A percentile compares a stretch with the other conserved stretches of the same genome.
Conservation (phyloP, 2,113 vertebrate species). For the Osmerus eperlanus region DNA sequence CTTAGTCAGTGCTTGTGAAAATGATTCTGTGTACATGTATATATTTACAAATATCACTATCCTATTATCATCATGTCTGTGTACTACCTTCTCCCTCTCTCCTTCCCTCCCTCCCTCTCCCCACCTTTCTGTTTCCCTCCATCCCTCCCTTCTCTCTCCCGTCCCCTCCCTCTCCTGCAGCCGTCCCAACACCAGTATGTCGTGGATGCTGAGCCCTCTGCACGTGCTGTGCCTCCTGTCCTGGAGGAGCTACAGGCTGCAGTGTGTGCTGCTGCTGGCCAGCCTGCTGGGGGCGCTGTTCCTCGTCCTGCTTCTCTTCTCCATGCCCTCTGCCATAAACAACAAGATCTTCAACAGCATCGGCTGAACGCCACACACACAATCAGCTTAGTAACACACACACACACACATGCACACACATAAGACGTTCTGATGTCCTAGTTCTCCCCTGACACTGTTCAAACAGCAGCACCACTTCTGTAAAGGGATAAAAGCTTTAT, state of each 20-base stretch:
- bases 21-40: too few relatives aligned
- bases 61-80: too few relatives aligned
- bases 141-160: neutral
- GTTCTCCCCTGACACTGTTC: neutral
- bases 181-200: slow-evolving; percentile 59
- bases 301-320: slow-evolving; percentile 58
- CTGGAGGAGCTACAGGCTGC: slow-evolving; percentile 53
- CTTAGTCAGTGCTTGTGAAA: neutral
- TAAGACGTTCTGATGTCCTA: neutral
- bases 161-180: slow-evolving; percentile 47
- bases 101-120: too few relatives aligned
- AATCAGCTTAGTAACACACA: neutral
- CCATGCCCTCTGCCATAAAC: slow-evolving; percentile 58
- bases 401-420: neutral
- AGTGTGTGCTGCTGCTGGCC: slow-evolving; percentile 42
- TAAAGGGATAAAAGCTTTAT: neutral
- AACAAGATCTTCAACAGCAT: slow-evolving; percentile 58
- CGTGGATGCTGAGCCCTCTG: slow-evolving; percentile 59
- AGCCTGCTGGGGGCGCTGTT: slow-evolving; percentile 46
- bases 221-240: slow-evolving; percentile 45
- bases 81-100: too few relatives aligned
- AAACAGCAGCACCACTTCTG: neutral
- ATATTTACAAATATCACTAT: too few relatives aligned
- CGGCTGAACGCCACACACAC: slow-evolving; percentile 27
- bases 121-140: neutral